phyloP scores from a whole-genome alignment of 1,140 invertebrate genomes.

The Papilio polyxenes region DNA sequence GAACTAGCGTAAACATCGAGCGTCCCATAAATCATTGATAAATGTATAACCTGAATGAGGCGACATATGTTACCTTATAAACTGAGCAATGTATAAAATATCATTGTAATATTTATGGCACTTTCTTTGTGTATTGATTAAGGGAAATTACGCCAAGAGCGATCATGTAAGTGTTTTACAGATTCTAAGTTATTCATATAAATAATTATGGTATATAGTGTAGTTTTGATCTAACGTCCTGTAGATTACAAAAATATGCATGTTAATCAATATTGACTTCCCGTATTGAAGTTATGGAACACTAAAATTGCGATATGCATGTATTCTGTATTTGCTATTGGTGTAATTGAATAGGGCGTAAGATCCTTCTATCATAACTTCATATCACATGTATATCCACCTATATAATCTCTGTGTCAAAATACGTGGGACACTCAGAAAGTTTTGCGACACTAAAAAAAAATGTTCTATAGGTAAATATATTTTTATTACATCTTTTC shows the following conservation, averaged over 20 bases:
- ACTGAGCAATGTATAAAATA: background rate
- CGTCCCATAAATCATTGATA: background rate
- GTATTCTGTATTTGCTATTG: background rate
- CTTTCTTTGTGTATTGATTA: background rate
- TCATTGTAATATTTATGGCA: background rate
- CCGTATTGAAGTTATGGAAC: background rate
- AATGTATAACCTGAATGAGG: background rate
- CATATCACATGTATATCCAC: background rate
- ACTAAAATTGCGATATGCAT: background rate
- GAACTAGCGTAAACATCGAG: background rate
- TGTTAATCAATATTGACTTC: background rate
- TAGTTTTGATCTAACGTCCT: constrained; percentile 31
- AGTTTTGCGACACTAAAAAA: too few relatives aligned
- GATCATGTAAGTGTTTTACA: background rate
- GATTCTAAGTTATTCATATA: constrained; percentile 8
- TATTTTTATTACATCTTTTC: too few relatives aligned
- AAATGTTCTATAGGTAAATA: too few relatives aligned
- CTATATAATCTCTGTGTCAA: background rate
- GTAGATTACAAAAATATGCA: constrained; percentile 30
- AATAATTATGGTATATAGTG: constrained; percentile 9
- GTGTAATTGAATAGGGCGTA: constrained; percentile 18
- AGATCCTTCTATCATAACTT: constrained; percentile 18
- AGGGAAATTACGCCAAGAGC: background rate
- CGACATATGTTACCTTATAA: background rate
- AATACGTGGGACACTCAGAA: too few relatives aligned